Base-by-base conservation (phyloP, 2,113 vertebrate species). In the Zosterops hypoxanthus region DNA sequence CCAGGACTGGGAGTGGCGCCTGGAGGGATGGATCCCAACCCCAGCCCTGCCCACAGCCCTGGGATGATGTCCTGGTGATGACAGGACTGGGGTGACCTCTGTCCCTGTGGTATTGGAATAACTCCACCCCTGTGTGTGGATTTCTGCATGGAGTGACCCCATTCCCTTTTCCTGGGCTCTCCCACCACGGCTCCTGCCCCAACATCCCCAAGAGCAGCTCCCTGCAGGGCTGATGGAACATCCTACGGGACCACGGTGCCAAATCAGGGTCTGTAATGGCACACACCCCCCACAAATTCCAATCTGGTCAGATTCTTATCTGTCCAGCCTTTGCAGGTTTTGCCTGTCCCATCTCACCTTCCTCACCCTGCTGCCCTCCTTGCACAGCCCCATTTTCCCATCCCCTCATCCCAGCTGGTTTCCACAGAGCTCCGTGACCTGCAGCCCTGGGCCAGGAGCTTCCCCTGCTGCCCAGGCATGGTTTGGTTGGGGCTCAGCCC, bases 61-160 rank as follows among this genome's bases (percentile, higher is more conserved):
- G 34, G 47, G 33, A 15, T 63, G 26, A 4, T 24, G 7, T 47
- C 12, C 22, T 3, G 0, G 1, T 68, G 57, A 14, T 1, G 6
- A 19, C 0, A 4, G 46, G 57, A 8, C 9, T 13, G 18, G 23
- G 34, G 33, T 49, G 41, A 25, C 9, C 14, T 80, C 14, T 3
- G 0, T n/a, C 25, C 61, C 39, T 19, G n/a, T n/a, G 36, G 11
- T 1, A 0, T 41, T 31, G 56, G 41, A 36, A 23, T 46, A 36
- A 21, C 13, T 59, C 53, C 46, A 39, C 12, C 69, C 16, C 36
- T 23, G 33, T 16, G 41, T 8, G 1, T 24, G 39, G 46, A 46
- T 61, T 77, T 44, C 55, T 61, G 36, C 0, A 3, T 1, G 29
- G 28, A 31, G 46, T 15, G 63, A 28, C 11, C 41, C 21, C 36